phyloP scores from a whole-genome alignment of 2,888 invertebrate species.

The Clostera curtula region DNA sequence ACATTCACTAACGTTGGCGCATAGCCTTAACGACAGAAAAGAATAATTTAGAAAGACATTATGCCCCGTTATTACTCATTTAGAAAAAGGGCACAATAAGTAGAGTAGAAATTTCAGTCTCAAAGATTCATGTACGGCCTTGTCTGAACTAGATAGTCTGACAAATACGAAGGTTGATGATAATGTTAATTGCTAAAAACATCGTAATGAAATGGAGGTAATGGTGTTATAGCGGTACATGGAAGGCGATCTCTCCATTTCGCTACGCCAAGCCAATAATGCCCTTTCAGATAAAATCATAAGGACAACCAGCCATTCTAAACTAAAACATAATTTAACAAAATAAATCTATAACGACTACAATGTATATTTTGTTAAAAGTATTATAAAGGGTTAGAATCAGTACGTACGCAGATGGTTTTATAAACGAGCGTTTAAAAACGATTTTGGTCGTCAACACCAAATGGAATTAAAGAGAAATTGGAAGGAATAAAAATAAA shows the following conservation, averaged over 20 bases:
- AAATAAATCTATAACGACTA: constrained; percentile 20
- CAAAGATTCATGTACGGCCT: neutral
- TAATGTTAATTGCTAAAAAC: constrained; percentile 48
- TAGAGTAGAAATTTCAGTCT: constrained; percentile 2
- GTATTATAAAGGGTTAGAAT: constrained; percentile 18
- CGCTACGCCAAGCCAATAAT: constrained; percentile 43
- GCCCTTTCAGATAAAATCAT: constrained; percentile 39
- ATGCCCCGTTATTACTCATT: too few relatives aligned
- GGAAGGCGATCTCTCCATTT: constrained; percentile 26
- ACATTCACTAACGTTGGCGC: constrained; percentile 91
- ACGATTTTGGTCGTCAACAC: constrained; percentile 74
- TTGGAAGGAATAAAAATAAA: constrained; percentile 38
- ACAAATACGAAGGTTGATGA: constrained; percentile 33
- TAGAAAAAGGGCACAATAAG: constrained; percentile 12
- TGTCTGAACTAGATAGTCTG: neutral
- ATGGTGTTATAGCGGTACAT: constrained; percentile 1
- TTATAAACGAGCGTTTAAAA: constrained; percentile 47
- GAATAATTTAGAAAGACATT: constrained; percentile 43
- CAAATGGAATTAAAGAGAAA: constrained; percentile 45
- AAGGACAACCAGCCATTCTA: constrained; percentile 50
- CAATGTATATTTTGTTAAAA: constrained; percentile 8
- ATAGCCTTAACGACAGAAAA: constrained; percentile 78
- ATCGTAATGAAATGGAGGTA: constrained; percentile 38
- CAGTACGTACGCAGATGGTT: constrained; percentile 19
- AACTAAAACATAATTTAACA: constrained; percentile 28